phyloP scores from a whole-genome alignment of 2,888 invertebrate genomes.

The Plebejus anna region DNA sequence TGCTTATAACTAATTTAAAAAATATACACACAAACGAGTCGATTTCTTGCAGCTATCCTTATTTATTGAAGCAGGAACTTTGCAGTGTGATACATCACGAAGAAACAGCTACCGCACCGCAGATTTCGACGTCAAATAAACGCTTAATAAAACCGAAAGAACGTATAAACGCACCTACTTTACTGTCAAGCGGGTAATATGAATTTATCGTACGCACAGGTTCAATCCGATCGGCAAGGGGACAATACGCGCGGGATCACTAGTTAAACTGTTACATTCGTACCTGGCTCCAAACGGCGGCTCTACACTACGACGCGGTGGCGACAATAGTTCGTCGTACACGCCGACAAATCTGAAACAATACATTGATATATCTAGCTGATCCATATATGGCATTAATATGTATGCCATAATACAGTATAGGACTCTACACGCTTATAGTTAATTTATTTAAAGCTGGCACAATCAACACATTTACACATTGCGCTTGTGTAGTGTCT shows the following conservation, averaged over 20 bases:
- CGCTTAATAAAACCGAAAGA: slow-evolving; percentile 1
- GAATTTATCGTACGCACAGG: slow-evolving; percentile 49
- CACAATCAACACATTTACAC: too few species aligned
- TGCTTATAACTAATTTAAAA: not conserved
- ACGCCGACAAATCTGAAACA: slow-evolving; percentile 64
- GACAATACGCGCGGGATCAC: slow-evolving; percentile 52
- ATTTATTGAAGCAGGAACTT: not conserved
- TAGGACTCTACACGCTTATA: too few species aligned
- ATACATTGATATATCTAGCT: not conserved
- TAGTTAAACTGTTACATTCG: slow-evolving; percentile 73
- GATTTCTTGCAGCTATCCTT: not conserved
- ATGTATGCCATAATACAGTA: too few species aligned
- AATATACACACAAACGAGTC: not conserved
- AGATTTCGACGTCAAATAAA: slow-evolving; percentile 3
- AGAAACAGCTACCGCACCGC: not conserved
- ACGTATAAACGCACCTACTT: not conserved
- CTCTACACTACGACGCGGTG: slow-evolving; percentile 72
- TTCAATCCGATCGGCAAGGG: slow-evolving; percentile 70
- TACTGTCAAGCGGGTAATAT: not conserved
- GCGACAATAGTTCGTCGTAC: slow-evolving; percentile 75
- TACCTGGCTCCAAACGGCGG: slow-evolving; percentile 77
- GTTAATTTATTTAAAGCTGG: too few species aligned
- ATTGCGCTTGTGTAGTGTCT: too few species aligned
- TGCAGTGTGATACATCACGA: not conserved
- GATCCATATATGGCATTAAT: too few species aligned